A percentile compares a stretch with the other conserved stretches of the same genome.
Evolutionary conservation across 2,113 vertebrate genomes (phyloP).

Genomic region (Ciconia maguari): DNA sequence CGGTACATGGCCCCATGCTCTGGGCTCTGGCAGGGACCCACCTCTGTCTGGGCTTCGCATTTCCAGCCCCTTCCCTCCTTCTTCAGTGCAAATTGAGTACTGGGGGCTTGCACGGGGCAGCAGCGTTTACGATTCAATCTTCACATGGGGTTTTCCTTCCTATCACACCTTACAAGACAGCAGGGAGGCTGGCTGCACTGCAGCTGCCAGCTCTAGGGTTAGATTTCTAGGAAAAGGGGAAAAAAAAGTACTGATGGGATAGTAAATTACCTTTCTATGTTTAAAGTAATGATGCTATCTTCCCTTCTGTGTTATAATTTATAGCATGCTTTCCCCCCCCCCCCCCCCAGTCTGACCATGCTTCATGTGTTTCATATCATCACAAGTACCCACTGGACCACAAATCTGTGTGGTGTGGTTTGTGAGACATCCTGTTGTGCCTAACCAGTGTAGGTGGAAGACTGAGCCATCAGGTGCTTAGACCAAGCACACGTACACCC

Average conservation of each 20-base stretch:
- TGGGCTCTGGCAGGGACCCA: not conserved
- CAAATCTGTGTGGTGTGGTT: not conserved
- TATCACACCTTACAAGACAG: not conserved
- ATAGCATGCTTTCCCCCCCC: not conserved
- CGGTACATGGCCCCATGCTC: not conserved
- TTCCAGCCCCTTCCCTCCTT: not conserved
- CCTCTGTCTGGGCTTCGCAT: not conserved
- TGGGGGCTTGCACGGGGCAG: not conserved
- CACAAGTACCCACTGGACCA: not conserved
- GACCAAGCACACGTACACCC: not conserved
- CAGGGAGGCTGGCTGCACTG: not conserved
- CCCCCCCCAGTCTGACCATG: not conserved
- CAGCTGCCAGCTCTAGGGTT: not conserved
- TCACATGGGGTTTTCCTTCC: not conserved
- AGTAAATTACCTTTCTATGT: not conserved
- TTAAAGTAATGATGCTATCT: not conserved
- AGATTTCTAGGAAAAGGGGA: not conserved
- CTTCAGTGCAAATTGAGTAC: not conserved
- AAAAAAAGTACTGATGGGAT: no score
- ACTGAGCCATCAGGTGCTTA: not conserved
- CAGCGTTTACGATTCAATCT: not conserved
- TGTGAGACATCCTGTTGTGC: fast-evolving
- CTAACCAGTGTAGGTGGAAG: not conserved
- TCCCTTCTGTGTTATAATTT: not conserved
- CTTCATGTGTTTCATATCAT: not conserved